phyloP scores from a whole-genome alignment of 2,888 invertebrate genomes.

The Anarsia innoxiella region DNA sequence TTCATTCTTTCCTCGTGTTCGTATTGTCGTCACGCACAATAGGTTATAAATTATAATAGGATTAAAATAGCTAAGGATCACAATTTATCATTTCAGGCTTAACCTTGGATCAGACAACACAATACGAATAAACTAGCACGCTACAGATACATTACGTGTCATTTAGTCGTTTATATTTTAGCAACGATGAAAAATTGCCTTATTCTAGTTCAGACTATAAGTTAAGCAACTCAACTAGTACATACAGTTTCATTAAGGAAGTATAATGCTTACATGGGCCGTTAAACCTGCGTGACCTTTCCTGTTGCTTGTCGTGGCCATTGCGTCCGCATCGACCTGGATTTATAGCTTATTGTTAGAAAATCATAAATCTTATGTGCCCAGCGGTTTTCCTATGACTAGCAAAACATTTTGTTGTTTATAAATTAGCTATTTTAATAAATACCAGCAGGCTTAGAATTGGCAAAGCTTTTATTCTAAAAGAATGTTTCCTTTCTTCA shows the following conservation, averaged over 20 bases:
- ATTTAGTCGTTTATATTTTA: conserved; percentile 12
- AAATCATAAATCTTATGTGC: too few relatives aligned
- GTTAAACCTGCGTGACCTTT: conserved; percentile 22
- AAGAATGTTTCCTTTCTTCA: too few relatives aligned
- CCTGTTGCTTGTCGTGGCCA: conserved; percentile 20
- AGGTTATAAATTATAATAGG: conserved; percentile 15
- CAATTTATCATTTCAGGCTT: conserved; percentile 17
- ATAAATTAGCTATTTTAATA: neutral
- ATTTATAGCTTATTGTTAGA: conserved; percentile 49
- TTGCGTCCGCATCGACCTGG: conserved; percentile 29
- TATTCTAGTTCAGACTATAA: neutral
- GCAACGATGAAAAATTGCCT: conserved; percentile 1
- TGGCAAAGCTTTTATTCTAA: neutral
- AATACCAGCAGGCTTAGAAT: neutral
- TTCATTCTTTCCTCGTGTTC: too few relatives aligned
- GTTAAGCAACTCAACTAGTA: conserved; percentile 1
- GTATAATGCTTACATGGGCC: conserved; percentile 6
- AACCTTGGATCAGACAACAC: conserved; percentile 29
- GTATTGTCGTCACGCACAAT: too few relatives aligned
- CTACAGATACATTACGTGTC: conserved; percentile 34
- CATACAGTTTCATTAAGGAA: conserved; percentile 12
- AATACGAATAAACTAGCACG: conserved; percentile 21
- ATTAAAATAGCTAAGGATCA: conserved; percentile 5
- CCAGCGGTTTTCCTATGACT: conserved; percentile 7
- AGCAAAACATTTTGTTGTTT: neutral